Evolutionary conservation across 2,797 vertebrate species (phyloP).

Genomic region (Danio albolineatus): DNA sequence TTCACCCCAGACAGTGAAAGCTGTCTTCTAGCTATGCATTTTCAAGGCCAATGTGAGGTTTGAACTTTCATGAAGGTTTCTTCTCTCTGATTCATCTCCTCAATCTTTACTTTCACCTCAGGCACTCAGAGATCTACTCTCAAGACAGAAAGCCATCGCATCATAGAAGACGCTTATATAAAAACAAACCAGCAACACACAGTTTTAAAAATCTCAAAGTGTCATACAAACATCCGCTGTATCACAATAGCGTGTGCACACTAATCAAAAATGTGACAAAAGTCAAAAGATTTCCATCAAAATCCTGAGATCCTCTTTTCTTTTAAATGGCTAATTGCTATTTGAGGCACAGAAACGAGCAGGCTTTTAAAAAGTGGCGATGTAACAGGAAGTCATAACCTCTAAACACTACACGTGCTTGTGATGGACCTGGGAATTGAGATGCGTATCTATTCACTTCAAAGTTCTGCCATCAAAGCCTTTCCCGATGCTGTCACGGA

Average conservation of each 20-base stretch:
- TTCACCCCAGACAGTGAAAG: conserved; percentile 16
- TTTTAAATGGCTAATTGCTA: background rate
- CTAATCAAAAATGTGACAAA: background rate
- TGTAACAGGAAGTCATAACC: conserved; percentile 51
- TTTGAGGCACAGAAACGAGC: conserved; percentile 26
- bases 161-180: background rate
- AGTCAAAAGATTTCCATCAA: background rate
- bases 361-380: conserved; percentile 35
- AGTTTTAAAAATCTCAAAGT: conserved; percentile 8
- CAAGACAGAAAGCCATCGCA: background rate
- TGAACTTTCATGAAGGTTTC: conserved; percentile 12
- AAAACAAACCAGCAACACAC: background rate
- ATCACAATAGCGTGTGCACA: background rate
- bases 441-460: conserved; percentile 53
- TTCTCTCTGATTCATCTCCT: conserved; percentile 14
- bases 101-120: background rate
- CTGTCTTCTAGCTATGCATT: conserved; percentile 33
- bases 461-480: conserved; percentile 51
- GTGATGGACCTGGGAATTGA: conserved; percentile 43
- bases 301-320: background rate
- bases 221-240: background rate
- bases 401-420: conserved; percentile 47
- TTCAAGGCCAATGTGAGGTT: conserved; percentile 29
- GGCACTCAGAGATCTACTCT: conserved; percentile 11
- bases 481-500: conserved; percentile 39